Conservation (phyloP, 1,140 invertebrate species). For the Drosophila nikananu region DNA sequence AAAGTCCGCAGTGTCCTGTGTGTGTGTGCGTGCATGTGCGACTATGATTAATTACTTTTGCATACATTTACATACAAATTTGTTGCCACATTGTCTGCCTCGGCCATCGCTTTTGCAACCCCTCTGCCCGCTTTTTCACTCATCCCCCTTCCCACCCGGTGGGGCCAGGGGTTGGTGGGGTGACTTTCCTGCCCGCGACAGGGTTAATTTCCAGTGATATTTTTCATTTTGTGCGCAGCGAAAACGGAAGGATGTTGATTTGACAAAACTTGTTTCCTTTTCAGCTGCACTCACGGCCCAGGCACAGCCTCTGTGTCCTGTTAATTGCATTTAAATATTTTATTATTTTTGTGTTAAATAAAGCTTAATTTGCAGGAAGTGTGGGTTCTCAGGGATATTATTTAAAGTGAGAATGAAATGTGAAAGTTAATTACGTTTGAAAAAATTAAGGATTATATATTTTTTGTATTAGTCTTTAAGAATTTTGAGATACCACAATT, state of each 20-base stretch:
- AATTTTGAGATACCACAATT: not conserved
- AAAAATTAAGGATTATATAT: not conserved
- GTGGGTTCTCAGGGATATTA: not conserved
- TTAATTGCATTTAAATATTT: slow-evolving; percentile 79
- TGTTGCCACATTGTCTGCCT: slow-evolving; percentile 83
- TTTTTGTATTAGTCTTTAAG: not conserved
- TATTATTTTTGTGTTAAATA: slow-evolving; percentile 14
- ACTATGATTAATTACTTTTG: slow-evolving; percentile 85
- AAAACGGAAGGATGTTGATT: slow-evolving; percentile 78
- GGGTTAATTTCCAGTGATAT: slow-evolving; percentile 81
- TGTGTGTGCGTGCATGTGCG: slow-evolving; percentile 71
- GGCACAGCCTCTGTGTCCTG: slow-evolving; percentile 6
- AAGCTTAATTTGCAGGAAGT: not conserved
- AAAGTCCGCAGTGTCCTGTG: slow-evolving; percentile 63
- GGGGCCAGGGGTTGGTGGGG: slow-evolving; percentile 46
- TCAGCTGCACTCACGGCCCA: slow-evolving; percentile 3
- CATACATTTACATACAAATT: slow-evolving; percentile 85
- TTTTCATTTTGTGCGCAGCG: slow-evolving; percentile 79
- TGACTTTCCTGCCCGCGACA: slow-evolving; percentile 52
- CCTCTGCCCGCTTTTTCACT: slow-evolving; percentile 23
- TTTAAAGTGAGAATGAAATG: not conserved
- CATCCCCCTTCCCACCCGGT: slow-evolving; percentile 5
- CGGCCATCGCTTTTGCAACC: slow-evolving; percentile 48
- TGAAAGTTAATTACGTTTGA: accelerated
- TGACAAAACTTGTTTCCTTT: slow-evolving; percentile 72